phyloP scores from a whole-genome alignment of 1,140 invertebrate genomes.

The Eufriesea mexicana region DNA sequence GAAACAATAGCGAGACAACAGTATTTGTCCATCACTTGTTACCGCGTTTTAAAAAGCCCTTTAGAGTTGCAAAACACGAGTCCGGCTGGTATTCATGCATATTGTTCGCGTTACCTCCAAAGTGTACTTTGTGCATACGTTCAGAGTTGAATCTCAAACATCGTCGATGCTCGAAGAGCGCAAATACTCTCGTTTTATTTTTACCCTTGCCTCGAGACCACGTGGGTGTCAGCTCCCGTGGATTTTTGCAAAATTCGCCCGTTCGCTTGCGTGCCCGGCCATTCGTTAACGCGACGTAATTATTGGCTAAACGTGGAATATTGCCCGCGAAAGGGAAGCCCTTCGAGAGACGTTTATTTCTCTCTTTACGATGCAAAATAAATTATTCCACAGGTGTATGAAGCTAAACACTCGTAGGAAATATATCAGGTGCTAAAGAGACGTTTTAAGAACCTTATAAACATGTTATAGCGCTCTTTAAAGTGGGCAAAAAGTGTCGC shows the following conservation, averaged over 20 bases:
- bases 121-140: neutral
- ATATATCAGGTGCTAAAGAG: neutral
- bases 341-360: neutral
- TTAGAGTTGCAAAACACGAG: conserved; percentile 5
- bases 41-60: neutral
- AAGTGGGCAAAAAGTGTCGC: neutral
- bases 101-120: neutral
- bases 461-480: neutral
- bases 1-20: neutral
- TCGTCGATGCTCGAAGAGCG: neutral
- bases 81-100: neutral
- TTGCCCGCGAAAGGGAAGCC: neutral
- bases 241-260: neutral
- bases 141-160: neutral
- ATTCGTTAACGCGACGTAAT: neutral
- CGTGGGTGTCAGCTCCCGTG: neutral
- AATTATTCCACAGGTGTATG: neutral
- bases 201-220: neutral
- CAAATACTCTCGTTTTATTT: neutral
- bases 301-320: neutral
- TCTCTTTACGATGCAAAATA: neutral
- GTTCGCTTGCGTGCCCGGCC: neutral
- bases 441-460: neutral
- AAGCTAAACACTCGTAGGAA: neutral
- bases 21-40: conserved; percentile 6